Percentiles rank a stretch among this genome's conserved stretches.
Evolutionary conservation across 53 echinoderm and acorn worm genomes (phyloP).

Genomic region (Pentamera pediparva): DNA sequence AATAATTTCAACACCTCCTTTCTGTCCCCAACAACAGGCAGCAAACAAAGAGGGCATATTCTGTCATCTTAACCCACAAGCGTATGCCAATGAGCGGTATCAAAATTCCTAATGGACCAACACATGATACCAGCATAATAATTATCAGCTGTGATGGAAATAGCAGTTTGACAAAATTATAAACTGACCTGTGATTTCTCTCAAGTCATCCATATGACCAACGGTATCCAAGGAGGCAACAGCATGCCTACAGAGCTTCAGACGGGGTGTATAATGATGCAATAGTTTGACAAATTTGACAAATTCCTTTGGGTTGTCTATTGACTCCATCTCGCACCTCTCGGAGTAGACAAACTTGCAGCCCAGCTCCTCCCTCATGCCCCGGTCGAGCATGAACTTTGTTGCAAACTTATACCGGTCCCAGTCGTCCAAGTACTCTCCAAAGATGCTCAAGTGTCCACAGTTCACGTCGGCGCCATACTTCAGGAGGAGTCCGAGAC

Average conservation of each 20-base stretch:
- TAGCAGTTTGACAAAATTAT: too few relatives aligned
- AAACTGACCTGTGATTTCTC: background rate
- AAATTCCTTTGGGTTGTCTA: background rate
- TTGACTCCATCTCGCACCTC: background rate
- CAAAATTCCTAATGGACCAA: background rate
- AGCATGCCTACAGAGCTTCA: constrained; percentile 11
- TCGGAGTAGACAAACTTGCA: constrained; percentile 4
- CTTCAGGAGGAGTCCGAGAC: constrained; percentile 30
- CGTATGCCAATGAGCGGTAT: too few relatives aligned
- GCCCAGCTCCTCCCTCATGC: constrained; percentile 26
- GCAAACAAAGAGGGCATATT: too few relatives aligned
- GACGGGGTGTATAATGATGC: constrained; percentile 11
- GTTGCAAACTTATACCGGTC: background rate
- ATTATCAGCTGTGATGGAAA: too few relatives aligned
- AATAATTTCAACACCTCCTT: too few relatives aligned
- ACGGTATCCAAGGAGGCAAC: background rate
- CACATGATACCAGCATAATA: too few relatives aligned
- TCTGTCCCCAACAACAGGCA: too few relatives aligned
- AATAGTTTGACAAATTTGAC: constrained; percentile 14
- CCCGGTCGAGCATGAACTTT: constrained; percentile 21
- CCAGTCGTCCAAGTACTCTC: background rate
- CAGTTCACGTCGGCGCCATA: constrained; percentile 39
- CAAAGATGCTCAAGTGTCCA: constrained; percentile 21
- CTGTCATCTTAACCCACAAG: too few relatives aligned
- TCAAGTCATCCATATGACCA: background rate